Evolutionary conservation across 37 sponge, comb jelly and placozoan species (phyloP).

Genomic region (Chondrosia reniformis): DNA sequence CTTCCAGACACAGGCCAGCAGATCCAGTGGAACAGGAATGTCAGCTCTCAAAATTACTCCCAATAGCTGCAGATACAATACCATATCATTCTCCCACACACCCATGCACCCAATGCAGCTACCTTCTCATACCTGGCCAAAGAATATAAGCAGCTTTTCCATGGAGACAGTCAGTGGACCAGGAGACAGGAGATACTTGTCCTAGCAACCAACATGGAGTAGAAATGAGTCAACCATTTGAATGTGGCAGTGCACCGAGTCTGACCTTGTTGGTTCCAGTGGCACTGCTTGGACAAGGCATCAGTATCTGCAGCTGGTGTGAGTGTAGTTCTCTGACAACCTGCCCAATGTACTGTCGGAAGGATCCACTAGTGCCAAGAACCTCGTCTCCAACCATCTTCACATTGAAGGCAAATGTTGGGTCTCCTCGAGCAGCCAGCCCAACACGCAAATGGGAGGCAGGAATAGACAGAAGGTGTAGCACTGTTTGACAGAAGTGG

Average conservation of each 20-base stretch:
- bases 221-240: neutral
- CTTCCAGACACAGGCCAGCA: slow-evolving; percentile 94
- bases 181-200: slow-evolving; percentile 80
- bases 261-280: slow-evolving; percentile 81
- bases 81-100: too few species aligned
- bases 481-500: slow-evolving; percentile 85
- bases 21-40: slow-evolving; percentile 86
- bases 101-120: too few species aligned
- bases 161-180: slow-evolving; percentile 76
- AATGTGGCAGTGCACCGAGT: neutral
- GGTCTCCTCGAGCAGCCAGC: slow-evolving; percentile 94
- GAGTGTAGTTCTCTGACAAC: slow-evolving; percentile 88
- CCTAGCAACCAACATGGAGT: slow-evolving; percentile 27
- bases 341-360: slow-evolving; percentile 94
- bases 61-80: slow-evolving; percentile 68
- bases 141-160: slow-evolving; percentile 92
- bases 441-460: slow-evolving; percentile 83
- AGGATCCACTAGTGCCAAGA: slow-evolving; percentile 94
- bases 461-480: slow-evolving; percentile 78
- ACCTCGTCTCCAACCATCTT: slow-evolving; percentile 92
- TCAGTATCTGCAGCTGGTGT: slow-evolving; percentile 69
- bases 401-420: slow-evolving; percentile 96
- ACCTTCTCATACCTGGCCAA: slow-evolving; percentile 69
- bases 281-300: slow-evolving; percentile 87
- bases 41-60: slow-evolving; percentile 92